Evolutionary conservation across 1,140 invertebrate genomes (phyloP), one percentile per base, ranked within the genome.

Genomic region (Caenorhabditis tropicalis): DNA sequence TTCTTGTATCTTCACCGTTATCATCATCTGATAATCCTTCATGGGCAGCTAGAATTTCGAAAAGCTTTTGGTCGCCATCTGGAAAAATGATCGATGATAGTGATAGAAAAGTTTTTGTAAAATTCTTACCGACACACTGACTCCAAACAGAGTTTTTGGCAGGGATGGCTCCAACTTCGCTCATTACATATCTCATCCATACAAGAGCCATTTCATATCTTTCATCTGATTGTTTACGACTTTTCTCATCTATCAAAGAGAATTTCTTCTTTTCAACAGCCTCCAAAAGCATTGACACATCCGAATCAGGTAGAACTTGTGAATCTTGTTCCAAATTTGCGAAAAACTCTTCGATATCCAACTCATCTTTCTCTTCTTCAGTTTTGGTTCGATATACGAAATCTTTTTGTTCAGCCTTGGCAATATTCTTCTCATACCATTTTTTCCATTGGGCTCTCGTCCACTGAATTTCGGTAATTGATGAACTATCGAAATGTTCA

Each of bases 341-440:
- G 33, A 84, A 84, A 33, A 79, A 79, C 19, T 88, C 87, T 16
- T 49, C 51, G 19, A 88, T 58, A 48, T 88, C 87, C 33, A 94
- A 93, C 85, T 95, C 94, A 56, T 96, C 95, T 86, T 96, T 95
- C 7, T 94, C 93, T 65, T 91, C 87, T 79, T 92, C 85, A 29
- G 88, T 91, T 92, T 95, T 96, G 39, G 94, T 95, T 82, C 94
- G 94, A 92, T 96, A 98, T 12, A 97, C 91, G 88, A 94, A 94
- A 70, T 95, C 94, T 81, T 95, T 94, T 87, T 81, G n/a, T 24
- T 82, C 49, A n/a, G 36, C 65, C 36, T 81, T 82, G 15, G 79
- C 80, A 36, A 82, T 49, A 51, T 85, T 81, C 33, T 79, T 82
- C 58, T 81, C 81, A 58, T 85, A 85, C 88, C 88, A 89, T 36